These are phyloP conservation scores for Oenanthe oenanthe DNA, from an alignment of 2,113 vertebrate species.

Conservation along the genomic window DNA sequence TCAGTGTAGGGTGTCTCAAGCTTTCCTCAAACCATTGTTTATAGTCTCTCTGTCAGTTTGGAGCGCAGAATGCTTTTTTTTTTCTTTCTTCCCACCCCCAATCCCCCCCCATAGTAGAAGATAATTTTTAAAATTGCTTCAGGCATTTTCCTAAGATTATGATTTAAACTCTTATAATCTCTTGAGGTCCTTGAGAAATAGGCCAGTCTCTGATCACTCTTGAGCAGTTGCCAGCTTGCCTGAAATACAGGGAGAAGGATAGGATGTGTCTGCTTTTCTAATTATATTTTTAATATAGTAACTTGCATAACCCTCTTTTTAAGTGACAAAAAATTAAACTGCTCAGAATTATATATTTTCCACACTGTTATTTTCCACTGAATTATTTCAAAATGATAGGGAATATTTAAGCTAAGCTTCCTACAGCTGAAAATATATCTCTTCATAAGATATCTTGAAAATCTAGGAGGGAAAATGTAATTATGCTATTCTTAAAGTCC, in stretches of 20 bases:
- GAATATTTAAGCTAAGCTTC: constrained; percentile 65
- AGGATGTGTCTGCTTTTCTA: constrained; percentile 73
- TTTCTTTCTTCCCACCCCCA: not conserved
- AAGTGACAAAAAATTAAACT: constrained; percentile 61
- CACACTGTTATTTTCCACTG: constrained; percentile 51
- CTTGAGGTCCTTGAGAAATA: constrained; percentile 75
- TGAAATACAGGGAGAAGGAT: constrained; percentile 72
- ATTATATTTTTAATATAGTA: constrained; percentile 68
- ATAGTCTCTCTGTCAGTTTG: constrained; percentile 36
- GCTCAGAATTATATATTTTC: constrained; percentile 55
- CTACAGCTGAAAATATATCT: constrained; percentile 48
- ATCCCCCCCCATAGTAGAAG: not conserved
- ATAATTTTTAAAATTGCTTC: constrained; percentile 58
- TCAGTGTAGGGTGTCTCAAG: constrained; percentile 6
- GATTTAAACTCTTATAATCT: constrained; percentile 75
- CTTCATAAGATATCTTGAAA: constrained; percentile 43
- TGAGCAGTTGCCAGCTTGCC: constrained; percentile 71
- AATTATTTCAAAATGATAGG: constrained; percentile 69
- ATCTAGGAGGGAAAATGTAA: not conserved
- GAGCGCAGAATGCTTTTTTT: not conserved
- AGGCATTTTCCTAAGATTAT: constrained; percentile 71
- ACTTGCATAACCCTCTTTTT: constrained; percentile 63
- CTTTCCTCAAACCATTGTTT: constrained; percentile 44
- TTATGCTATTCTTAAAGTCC: not conserved
- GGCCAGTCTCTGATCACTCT: constrained; percentile 74